Conservation (phyloP, 92 coral and sea anemone species). For the Plumapathes pennacea region DNA sequence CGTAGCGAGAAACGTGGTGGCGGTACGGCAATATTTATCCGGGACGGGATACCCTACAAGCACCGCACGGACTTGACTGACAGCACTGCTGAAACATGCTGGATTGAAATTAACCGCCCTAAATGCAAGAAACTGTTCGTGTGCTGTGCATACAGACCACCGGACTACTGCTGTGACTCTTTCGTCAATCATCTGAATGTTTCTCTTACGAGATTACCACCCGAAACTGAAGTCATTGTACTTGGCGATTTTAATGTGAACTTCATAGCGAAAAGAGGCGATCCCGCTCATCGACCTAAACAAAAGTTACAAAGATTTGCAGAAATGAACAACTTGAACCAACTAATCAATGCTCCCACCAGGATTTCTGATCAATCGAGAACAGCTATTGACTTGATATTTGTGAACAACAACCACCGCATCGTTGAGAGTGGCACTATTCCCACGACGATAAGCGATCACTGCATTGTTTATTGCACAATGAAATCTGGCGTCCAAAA, state of each 20-base stretch:
- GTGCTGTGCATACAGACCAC: conserved; percentile 24
- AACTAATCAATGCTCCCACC: conserved; percentile 28
- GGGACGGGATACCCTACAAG: conserved; percentile 37
- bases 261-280: conserved; percentile 2
- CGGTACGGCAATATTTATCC: conserved; percentile 29
- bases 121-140: conserved; percentile 22
- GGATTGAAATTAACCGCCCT: conserved; percentile 42
- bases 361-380: conserved; percentile 25
- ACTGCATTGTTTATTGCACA: conserved; percentile 30
- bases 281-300: conserved; percentile 5
- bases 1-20: conserved; percentile 42
- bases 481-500: conserved; percentile 29
- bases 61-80: conserved; percentile 28
- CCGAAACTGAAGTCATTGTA: conserved; percentile 8
- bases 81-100: conserved; percentile 15
- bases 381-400: conserved; percentile 19
- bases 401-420: conserved; percentile 22
- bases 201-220: conserved; percentile 13
- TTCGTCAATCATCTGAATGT: conserved; percentile 8
- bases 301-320: conserved; percentile 11
- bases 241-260: conserved; percentile 26
- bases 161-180: conserved; percentile 8
- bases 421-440: conserved; percentile 18
- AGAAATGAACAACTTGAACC: conserved; percentile 7
- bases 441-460: conserved; percentile 29